Percentiles rank a stretch among this genome's conserved stretches.
These are phyloP conservation scores for Papilio aristodemus DNA, from an alignment of 1,140 invertebrate species.

Conservation along the genomic window DNA sequence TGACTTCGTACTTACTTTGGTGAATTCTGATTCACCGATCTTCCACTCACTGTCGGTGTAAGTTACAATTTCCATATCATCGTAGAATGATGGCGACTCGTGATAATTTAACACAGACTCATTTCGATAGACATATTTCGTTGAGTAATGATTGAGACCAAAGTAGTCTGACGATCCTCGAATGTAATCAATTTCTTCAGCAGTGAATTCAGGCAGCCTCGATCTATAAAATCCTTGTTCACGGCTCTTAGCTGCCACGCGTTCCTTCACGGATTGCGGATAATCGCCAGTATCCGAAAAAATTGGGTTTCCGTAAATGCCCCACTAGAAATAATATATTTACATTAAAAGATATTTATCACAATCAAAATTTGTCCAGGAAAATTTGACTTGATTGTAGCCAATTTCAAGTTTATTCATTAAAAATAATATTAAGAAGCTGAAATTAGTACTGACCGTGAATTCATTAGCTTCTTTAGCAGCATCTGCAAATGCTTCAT, in stretches of 20 bases:
- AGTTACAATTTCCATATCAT: slow-evolving; percentile 36
- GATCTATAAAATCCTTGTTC: slow-evolving; percentile 70
- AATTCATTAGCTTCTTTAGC: slow-evolving; percentile 75
- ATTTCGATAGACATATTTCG: slow-evolving; percentile 54
- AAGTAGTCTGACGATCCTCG: slow-evolving; percentile 81
- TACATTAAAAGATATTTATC: too few relatives aligned
- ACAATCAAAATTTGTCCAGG: too few relatives aligned
- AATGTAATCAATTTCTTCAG: slow-evolving; percentile 56
- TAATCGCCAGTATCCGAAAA: slow-evolving; percentile 81
- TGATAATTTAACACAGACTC: slow-evolving; percentile 49
- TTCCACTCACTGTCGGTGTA: slow-evolving; percentile 40
- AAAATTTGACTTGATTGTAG: too few relatives aligned
- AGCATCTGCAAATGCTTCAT: slow-evolving; percentile 72
- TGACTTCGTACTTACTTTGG: slow-evolving; percentile 34
- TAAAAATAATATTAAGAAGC: too few relatives aligned
- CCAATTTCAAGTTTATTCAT: too few relatives aligned
- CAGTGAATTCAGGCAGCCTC: slow-evolving; percentile 66
- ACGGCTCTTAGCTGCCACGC: slow-evolving; percentile 76
- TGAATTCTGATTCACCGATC: slow-evolving; percentile 37
- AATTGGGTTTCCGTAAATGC: slow-evolving; percentile 76
- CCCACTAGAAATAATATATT: slow-evolving; percentile 55
- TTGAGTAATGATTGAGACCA: slow-evolving; percentile 82
- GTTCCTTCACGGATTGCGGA: slow-evolving; percentile 79
- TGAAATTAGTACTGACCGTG: slow-evolving; percentile 40
- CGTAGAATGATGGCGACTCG: slow-evolving; percentile 36